Evolutionary conservation across 2,888 invertebrate species (phyloP).

Genomic region (Cremastobaeus sp.): DNA sequence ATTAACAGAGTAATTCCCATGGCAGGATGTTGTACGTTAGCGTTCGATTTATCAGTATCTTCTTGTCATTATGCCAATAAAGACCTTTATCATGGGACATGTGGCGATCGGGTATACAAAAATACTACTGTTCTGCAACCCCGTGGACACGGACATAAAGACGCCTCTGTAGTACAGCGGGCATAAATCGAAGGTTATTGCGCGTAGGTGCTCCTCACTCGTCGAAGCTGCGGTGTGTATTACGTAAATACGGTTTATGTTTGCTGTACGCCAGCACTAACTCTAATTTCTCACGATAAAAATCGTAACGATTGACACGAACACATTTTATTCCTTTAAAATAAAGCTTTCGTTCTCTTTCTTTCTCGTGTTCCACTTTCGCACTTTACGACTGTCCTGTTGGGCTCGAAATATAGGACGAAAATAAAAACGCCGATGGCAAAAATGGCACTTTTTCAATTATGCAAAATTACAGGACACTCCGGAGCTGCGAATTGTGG

Average conservation of each 20-base stretch:
- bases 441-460: too few relatives aligned
- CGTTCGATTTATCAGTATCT: conserved; percentile 60
- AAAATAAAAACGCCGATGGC: too few relatives aligned
- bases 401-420: too few relatives aligned
- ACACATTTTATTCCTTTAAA: conserved; percentile 3
- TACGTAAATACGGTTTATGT: conserved; percentile 58
- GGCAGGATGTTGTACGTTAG: conserved; percentile 51
- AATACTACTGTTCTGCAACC: conserved; percentile 75
- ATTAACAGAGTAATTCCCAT: conserved; percentile 50
- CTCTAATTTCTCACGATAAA: conserved; percentile 64
- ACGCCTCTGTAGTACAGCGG: conserved; percentile 65
- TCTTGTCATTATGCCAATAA: conserved; percentile 62
- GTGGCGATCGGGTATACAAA: conserved; percentile 70
- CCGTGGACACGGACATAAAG: conserved; percentile 65
- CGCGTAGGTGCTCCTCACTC: conserved; percentile 59
- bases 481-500: too few relatives aligned
- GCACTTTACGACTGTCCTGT: too few relatives aligned
- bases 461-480: too few relatives aligned
- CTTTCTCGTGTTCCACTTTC: not conserved
- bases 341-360: not conserved
- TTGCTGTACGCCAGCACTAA: conserved; percentile 56
- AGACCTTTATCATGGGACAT: conserved; percentile 70
- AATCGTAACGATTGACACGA: conserved; percentile 17
- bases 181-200: conserved; percentile 62
- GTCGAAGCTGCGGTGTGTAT: conserved; percentile 35